Conservation (phyloP, 2,113 vertebrate species). For the Xiphias gladius region DNA sequence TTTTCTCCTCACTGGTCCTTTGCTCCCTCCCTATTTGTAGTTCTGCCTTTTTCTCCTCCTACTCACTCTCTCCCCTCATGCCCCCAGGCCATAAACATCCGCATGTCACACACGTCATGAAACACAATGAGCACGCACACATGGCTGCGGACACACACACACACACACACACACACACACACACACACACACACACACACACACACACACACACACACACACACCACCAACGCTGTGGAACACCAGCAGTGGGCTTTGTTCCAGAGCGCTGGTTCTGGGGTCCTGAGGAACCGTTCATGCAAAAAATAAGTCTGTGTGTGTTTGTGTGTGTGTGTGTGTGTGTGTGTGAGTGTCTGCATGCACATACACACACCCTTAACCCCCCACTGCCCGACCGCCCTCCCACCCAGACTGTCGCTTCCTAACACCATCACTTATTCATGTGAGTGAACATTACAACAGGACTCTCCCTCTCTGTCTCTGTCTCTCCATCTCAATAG, state of each 20-base stretch:
- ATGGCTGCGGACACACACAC: neutral
- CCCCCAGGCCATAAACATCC: slow-evolving; percentile 78
- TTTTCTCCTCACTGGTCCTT: slow-evolving; percentile 58
- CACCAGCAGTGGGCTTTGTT: slow-evolving; percentile 77
- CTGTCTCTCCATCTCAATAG: slow-evolving; percentile 26
- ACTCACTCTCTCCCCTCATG: slow-evolving; percentile 56
- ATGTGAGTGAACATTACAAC: slow-evolving; percentile 80
- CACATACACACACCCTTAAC: slow-evolving; percentile 15
- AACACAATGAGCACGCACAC: slow-evolving; percentile 69
- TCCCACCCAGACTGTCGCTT: slow-evolving; percentile 68
- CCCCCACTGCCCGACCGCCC: slow-evolving; percentile 14
- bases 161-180: slow-evolving; percentile 49
- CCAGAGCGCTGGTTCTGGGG: slow-evolving; percentile 66
- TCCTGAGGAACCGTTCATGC: slow-evolving; percentile 73
- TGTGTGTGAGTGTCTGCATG: neutral
- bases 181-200: slow-evolving; percentile 73
- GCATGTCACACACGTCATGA: slow-evolving; percentile 75
- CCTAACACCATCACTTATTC: slow-evolving; percentile 78
- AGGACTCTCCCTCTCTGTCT: slow-evolving; percentile 57
- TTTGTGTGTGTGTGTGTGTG: too few relatives aligned
- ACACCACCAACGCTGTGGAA: slow-evolving; percentile 58
- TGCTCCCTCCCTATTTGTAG: slow-evolving; percentile 60
- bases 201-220: slow-evolving; percentile 33
- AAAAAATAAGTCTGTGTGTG: slow-evolving; percentile 45
- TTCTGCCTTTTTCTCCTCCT: slow-evolving; percentile 70